Base-by-base conservation (phyloP, 2,888 invertebrate genomes). In the Scrobipalpa atriplicella region DNA sequence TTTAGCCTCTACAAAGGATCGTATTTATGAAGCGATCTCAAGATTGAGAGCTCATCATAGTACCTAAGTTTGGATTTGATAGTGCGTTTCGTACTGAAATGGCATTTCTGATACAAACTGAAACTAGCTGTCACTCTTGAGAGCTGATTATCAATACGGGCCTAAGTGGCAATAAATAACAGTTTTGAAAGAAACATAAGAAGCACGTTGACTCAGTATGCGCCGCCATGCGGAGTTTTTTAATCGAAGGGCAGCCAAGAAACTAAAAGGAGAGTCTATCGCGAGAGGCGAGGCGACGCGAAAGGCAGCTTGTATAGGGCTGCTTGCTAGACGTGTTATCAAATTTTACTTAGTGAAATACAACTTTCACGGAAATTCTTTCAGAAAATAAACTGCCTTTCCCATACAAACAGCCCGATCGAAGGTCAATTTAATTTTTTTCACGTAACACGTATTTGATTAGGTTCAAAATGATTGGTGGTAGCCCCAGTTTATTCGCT, bases 271-370 rank as follows among this genome's bases (percentile, higher is more conserved):
- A 29, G 11, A 58, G 38, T 16, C 36, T 58, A 58, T 29, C 9
- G 38, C 38, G 36, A 62, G 21, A 52, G 11, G 41, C 52, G 21
- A 58, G 21, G 18, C 21, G 64, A 64, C 76, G 78, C 78, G 81
- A 83, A 82, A 83, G 83, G 79, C 77, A 77, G 75, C 78, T 82
- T 80, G 76, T 78, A 79, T 19, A 8, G 21, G 29, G 63, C 29
- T 58, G 29, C 62, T 16, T 18, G 43, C 62, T 29, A 29, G 29
- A 29, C 29, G 2, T 29, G n/a, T 18, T 3, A 43, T 43, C 0
- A 43, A 43, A 13, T 29, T 29, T 29, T 29, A 39, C 1, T 39
- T 8, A 8, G 8, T 11, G 11, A 11, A 39, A 39, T 39, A 39
- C 39, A 5, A 8, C 2, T 29, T 29, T n/a, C n/a, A n/a, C n/a